These are phyloP conservation scores for Caerostris darwini DNA, from an alignment of 1,140 invertebrate species.

Conservation along the genomic window DNA sequence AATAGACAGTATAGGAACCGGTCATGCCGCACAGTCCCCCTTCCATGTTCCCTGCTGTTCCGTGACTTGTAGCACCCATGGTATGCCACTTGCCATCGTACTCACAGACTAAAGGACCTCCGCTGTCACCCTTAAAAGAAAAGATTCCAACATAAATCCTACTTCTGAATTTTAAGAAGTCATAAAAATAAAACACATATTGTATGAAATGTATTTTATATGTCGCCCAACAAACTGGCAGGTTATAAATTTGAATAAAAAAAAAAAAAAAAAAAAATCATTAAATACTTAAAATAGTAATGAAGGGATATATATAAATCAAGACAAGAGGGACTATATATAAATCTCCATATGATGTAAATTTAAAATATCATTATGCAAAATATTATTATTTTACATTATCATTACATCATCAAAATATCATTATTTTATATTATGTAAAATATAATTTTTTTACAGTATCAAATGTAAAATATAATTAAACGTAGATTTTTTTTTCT, in stretches of 20 bases:
- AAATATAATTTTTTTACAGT: too few species aligned
- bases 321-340: too few species aligned
- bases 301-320: too few species aligned
- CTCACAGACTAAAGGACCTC: conserved; percentile 84
- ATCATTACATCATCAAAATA: too few species aligned
- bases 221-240: neutral
- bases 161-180: neutral
- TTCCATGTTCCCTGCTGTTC: conserved; percentile 29
- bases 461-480: too few species aligned
- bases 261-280: neutral
- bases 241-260: neutral
- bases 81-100: conserved; percentile 38
- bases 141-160: neutral
- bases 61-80: conserved; percentile 52
- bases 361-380: too few species aligned
- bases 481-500: too few species aligned
- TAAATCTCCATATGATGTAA: too few species aligned
- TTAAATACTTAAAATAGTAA: neutral
- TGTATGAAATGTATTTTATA: neutral
- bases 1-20: conserved; percentile 20
- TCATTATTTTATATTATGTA: too few species aligned
- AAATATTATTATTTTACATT: too few species aligned
- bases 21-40: conserved; percentile 49
- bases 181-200: neutral
- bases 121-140: conserved; percentile 87